Evolutionary conservation across 2,888 invertebrate species (phyloP).

Genomic region (Iphiclides podalirius): DNA sequence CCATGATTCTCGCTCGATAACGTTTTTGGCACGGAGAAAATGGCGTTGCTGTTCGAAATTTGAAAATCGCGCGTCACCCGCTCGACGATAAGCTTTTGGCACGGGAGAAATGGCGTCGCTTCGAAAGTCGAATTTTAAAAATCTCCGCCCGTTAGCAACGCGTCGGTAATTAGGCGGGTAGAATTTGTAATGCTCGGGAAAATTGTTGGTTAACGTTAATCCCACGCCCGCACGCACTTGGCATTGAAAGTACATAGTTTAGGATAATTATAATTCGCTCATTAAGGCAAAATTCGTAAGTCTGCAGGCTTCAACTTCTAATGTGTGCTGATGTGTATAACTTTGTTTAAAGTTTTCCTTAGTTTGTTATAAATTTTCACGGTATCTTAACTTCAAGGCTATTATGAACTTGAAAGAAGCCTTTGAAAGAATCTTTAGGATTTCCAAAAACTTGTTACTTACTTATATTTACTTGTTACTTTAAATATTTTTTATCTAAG

Average conservation of each 20-base stretch:
- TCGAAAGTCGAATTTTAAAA: background rate
- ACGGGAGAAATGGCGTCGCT: too few relatives aligned
- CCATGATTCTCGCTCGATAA: slow-evolving; percentile 5
- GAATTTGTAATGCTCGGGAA: slow-evolving; percentile 10
- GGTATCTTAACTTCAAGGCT: background rate
- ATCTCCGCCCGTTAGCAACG: background rate
- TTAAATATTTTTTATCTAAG: background rate
- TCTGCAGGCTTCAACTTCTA: slow-evolving; percentile 11
- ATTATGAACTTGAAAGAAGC: background rate
- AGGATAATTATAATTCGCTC: slow-evolving; percentile 8
- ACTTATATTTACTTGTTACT: background rate
- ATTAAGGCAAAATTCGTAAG: slow-evolving; percentile 1
- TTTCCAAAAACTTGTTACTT: background rate
- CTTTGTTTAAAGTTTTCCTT: slow-evolving; percentile 14
- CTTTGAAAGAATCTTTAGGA: background rate
- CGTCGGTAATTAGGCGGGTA: slow-evolving; percentile 14
- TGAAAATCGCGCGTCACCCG: too few relatives aligned
- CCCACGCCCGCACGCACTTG: slow-evolving; percentile 3
- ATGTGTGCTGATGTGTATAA: slow-evolving; percentile 30
- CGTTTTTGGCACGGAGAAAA: slow-evolving; percentile 18
- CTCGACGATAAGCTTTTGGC: too few relatives aligned
- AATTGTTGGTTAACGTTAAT: slow-evolving; percentile 5
- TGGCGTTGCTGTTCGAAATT: background rate
- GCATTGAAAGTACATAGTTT: slow-evolving; percentile 1
- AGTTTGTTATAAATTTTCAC: slow-evolving; percentile 1